Conservation (phyloP, 1,140 invertebrate genomes). For the Cydia strobilella region DNA sequence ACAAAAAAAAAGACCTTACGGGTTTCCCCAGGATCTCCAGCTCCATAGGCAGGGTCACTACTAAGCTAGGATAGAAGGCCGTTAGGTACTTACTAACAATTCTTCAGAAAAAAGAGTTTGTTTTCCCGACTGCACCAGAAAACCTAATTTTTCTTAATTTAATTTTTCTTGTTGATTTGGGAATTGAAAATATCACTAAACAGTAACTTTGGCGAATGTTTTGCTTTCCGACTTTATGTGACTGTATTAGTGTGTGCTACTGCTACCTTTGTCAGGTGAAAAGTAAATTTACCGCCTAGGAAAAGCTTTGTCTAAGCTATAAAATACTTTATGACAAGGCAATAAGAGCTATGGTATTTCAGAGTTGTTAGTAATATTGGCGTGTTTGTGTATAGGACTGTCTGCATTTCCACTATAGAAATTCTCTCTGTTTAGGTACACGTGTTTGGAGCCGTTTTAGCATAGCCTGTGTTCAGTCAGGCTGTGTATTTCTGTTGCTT, state of each 20-base stretch:
- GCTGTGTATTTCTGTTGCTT: neutral
- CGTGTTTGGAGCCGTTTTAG: neutral
- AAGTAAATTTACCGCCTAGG: neutral
- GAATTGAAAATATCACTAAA: no score
- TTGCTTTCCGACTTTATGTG: neutral
- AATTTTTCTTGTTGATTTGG: no score
- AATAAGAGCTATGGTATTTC: neutral
- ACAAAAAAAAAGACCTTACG: no score
- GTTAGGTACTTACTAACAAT: no score
- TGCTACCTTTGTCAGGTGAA: neutral
- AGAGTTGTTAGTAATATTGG: neutral
- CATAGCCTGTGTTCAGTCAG: neutral
- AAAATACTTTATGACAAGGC: neutral
- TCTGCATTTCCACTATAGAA: neutral
- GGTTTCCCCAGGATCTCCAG: no score
- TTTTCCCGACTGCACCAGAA: no score
- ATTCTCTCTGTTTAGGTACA: neutral
- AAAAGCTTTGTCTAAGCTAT: neutral
- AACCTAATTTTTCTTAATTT: no score
- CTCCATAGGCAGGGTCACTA: no score
- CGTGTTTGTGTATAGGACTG: neutral
- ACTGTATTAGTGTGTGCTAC: neutral
- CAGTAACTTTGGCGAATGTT: no score
- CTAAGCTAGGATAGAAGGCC: no score
- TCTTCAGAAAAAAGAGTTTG: no score